Percentiles rank a stretch among this genome's conserved stretches.
Evolutionary conservation across 1,140 invertebrate genomes (phyloP).

Genomic region (Drosophila mayri): DNA sequence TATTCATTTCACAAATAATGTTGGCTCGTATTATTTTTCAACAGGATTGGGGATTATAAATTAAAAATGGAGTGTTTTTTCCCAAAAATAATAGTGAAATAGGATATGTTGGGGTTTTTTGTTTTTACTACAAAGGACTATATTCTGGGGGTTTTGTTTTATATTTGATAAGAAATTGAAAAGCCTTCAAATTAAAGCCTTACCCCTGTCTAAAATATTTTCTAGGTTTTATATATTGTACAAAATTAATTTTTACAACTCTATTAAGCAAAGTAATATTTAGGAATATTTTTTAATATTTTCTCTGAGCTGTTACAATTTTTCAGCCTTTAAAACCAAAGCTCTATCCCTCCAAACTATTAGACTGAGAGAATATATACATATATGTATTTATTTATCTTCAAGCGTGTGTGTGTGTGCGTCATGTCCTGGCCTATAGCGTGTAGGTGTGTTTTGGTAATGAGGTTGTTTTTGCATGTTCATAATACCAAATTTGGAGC

Average conservation of each 20-base stretch:
- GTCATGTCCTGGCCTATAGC: conserved; percentile 28
- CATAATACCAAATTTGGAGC: conserved; percentile 53
- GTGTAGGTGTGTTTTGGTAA: conserved; percentile 32
- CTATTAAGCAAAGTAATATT: background rate
- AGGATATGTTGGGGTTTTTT: no score
- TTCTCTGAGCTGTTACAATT: background rate
- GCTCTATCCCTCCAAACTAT: background rate
- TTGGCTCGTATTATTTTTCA: conserved; percentile 5
- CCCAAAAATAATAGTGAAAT: background rate
- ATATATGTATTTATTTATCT: background rate
- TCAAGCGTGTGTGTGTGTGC: conserved; percentile 8
- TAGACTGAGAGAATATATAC: background rate
- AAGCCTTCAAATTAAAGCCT: no score
- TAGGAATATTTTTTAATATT: background rate
- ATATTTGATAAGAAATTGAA: no score
- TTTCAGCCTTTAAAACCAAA: background rate
- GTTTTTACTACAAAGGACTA: no score
- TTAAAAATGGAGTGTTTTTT: background rate
- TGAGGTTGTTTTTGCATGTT: conserved; percentile 62
- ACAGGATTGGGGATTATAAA: background rate
- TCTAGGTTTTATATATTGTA: background rate
- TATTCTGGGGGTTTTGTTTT: no score
- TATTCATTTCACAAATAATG: conserved; percentile 4
- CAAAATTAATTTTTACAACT: no score
- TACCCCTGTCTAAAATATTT: no score